Evolutionary conservation across 2,888 invertebrate species (phyloP).

Genomic region (Scaptodrosophila latifasciaeformis): DNA sequence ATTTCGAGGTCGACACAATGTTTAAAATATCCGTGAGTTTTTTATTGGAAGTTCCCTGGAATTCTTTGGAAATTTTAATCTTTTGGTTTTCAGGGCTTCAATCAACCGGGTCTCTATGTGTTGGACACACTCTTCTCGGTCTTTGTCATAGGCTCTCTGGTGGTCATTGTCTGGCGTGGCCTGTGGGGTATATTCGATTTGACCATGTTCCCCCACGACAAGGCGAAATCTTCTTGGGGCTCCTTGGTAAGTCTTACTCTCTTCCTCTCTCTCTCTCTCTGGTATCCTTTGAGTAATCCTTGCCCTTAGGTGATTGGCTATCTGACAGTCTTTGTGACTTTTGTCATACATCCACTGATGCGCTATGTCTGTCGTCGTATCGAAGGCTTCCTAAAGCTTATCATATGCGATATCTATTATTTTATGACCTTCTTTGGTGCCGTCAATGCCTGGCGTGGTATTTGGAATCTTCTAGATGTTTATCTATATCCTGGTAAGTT

Average conservation of each 20-base stretch:
- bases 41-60: too few species aligned
- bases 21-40: constrained; percentile 86
- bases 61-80: too few species aligned
- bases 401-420: constrained; percentile 86
- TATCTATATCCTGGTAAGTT: constrained; percentile 84
- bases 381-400: constrained; percentile 80
- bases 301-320: constrained; percentile 79
- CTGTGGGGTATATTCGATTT: constrained; percentile 89
- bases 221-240: constrained; percentile 82
- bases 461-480: constrained; percentile 87
- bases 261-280: background rate
- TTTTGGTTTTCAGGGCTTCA: constrained; percentile 83
- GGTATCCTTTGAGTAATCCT: background rate
- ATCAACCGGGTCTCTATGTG: constrained; percentile 83
- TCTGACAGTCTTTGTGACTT: constrained; percentile 82
- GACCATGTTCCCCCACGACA: constrained; percentile 84
- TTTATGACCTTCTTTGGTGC: constrained; percentile 86
- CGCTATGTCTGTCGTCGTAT: constrained; percentile 82
- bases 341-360: constrained; percentile 84
- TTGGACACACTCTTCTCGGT: constrained; percentile 92
- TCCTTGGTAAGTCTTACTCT: constrained; percentile 81
- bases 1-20: constrained; percentile 90
- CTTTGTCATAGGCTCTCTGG: constrained; percentile 87
- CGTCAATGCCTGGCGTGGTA: constrained; percentile 91
- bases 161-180: constrained; percentile 92